phyloP scores from a whole-genome alignment of 2,113 vertebrate genomes.

The Petaurus breviceps region DNA sequence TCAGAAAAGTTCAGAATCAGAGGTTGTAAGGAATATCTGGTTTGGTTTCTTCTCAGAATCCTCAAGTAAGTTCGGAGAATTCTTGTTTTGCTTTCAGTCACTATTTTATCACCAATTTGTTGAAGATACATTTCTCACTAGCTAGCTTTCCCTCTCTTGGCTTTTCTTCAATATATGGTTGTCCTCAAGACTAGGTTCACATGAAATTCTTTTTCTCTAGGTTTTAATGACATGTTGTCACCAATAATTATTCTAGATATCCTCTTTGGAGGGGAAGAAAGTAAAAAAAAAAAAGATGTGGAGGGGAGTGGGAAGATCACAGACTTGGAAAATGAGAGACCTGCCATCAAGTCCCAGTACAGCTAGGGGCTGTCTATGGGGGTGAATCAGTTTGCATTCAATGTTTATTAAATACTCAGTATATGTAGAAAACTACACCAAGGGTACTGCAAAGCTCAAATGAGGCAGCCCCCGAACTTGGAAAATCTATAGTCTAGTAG shows the following conservation, averaged over 20 bases:
- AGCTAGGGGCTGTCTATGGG: neutral
- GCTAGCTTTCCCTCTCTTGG: neutral
- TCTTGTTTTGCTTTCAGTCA: conserved; percentile 4
- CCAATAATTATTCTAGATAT: neutral
- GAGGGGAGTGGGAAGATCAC: neutral
- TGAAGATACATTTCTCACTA: neutral
- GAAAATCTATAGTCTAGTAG: neutral
- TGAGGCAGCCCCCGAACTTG: neutral
- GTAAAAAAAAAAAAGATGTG: neutral
- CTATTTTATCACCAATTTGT: neutral
- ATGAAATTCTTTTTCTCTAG: neutral
- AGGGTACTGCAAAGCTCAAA: neutral
- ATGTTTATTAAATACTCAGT: neutral
- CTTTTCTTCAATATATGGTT: neutral
- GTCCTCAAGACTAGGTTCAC: neutral
- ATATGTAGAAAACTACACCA: neutral
- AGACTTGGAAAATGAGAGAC: neutral
- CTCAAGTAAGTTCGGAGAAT: neutral
- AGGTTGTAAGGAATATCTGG: neutral
- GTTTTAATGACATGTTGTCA: neutral
- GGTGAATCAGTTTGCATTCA: neutral
- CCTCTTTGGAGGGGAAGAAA: neutral
- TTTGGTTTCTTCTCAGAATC: conserved; percentile 11
- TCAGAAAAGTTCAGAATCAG: conserved; percentile 12
- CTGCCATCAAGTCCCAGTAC: neutral